phyloP scores from a whole-genome alignment of 2,888 invertebrate species.

The Drosophila conformis region DNA sequence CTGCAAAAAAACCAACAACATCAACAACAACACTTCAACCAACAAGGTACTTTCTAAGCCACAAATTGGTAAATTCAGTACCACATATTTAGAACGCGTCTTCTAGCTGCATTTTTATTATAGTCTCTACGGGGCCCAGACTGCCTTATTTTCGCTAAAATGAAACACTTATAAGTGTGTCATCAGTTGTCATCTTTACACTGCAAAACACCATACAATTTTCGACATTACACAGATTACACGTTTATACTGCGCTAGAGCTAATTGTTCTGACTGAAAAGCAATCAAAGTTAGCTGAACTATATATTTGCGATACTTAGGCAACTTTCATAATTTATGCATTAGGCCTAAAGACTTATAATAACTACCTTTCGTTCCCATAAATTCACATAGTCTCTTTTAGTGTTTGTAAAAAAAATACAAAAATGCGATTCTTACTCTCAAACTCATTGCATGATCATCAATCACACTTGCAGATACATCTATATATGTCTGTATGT shows the following conservation, averaged over 20 bases:
- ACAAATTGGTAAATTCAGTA: slow-evolving; percentile 20
- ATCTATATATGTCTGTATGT: slow-evolving; percentile 7
- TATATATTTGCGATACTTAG: background rate
- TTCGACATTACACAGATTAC: slow-evolving; percentile 15
- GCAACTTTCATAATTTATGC: background rate
- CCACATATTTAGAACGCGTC: slow-evolving; percentile 17
- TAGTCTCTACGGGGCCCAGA: slow-evolving; percentile 1
- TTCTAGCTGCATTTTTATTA: slow-evolving; percentile 7
- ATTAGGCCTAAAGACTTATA: background rate
- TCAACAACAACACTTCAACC: slow-evolving; percentile 55
- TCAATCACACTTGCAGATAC: slow-evolving; percentile 8
- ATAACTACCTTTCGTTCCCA: slow-evolving; percentile 1
- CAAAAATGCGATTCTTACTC: background rate
- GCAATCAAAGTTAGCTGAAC: slow-evolving; percentile 1
- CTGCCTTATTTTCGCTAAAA: slow-evolving; percentile 28
- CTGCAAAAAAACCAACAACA: slow-evolving; percentile 52
- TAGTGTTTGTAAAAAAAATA: slow-evolving; percentile 3
- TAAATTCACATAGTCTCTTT: slow-evolving; percentile 20
- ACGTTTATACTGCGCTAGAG: background rate
- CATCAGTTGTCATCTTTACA: slow-evolving; percentile 14
- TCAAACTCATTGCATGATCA: slow-evolving; percentile 43
- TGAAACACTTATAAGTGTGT: slow-evolving; percentile 8
- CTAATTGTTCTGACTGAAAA: slow-evolving; percentile 3
- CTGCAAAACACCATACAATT: slow-evolving; percentile 8
- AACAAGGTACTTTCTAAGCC: slow-evolving; percentile 53